Conservation (phyloP, 2,888 invertebrate species). For the Cephus nigrinus region DNA sequence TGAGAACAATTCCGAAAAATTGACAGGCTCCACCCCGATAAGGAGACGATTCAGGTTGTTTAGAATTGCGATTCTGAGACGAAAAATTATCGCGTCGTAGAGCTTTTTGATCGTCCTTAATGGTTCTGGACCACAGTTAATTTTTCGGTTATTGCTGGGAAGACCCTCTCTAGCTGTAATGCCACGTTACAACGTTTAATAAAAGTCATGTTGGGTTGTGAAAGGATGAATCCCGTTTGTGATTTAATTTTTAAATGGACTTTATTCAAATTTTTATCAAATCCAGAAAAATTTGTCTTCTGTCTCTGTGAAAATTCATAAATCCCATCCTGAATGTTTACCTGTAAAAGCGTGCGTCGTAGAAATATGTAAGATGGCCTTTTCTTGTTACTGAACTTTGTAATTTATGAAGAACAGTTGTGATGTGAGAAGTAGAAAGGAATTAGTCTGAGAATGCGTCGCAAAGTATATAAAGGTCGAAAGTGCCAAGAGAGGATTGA, state of each 20-base stretch:
- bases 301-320: background rate
- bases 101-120: background rate
- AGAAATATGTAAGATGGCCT: background rate
- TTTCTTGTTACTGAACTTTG: background rate
- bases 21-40: background rate
- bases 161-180: background rate
- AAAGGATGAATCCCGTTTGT: background rate
- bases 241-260: background rate
- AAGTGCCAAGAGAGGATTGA: background rate
- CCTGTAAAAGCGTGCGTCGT: background rate
- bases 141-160: background rate
- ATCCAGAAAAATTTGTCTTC: background rate
- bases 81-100: background rate
- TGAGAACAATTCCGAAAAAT: background rate
- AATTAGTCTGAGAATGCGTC: background rate
- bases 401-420: background rate
- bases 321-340: background rate
- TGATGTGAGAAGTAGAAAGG: background rate
- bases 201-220: slow-evolving; percentile 32
- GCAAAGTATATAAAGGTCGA: no score
- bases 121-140: background rate
- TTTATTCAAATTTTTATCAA: background rate
- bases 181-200: slow-evolving; percentile 31
- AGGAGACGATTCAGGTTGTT: background rate
- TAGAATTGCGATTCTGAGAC: background rate